phyloP scores from a whole-genome alignment of 2,888 invertebrate species.

The Pherbina coryleti region DNA sequence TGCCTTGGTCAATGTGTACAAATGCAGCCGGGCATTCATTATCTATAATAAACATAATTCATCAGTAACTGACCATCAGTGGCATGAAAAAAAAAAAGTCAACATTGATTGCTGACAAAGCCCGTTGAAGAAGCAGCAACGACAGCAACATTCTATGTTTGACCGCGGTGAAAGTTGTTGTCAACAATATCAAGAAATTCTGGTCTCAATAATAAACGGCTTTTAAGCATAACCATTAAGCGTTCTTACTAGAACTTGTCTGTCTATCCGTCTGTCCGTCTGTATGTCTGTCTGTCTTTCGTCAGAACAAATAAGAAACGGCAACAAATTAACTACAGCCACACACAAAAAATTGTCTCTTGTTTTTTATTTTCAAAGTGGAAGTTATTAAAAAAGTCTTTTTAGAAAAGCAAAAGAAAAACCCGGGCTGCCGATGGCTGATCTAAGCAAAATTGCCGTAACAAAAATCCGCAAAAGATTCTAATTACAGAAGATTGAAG shows the following conservation, averaged over 20 bases:
- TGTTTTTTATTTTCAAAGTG: too few species aligned
- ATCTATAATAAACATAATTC: constrained; percentile 23
- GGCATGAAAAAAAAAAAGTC: not conserved
- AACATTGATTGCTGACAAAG: constrained; percentile 9
- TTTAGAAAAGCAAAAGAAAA: not conserved
- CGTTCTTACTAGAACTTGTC: constrained; percentile 58
- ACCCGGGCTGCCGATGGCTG: not conserved
- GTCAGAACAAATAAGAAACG: not conserved
- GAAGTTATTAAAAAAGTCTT: too few species aligned
- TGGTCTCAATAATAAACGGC: constrained; percentile 58
- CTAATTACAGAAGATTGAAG: constrained; percentile 23
- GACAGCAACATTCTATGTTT: constrained; percentile 5
- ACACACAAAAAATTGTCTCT: too few species aligned
- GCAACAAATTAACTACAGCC: not conserved
- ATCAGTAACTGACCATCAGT: constrained; percentile 31
- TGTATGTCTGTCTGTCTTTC: not conserved
- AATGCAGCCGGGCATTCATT: not conserved
- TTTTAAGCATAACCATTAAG: constrained; percentile 55
- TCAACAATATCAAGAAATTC: constrained; percentile 55
- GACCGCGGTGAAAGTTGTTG: constrained; percentile 46
- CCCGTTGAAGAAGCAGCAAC: not conserved
- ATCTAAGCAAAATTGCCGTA: not conserved
- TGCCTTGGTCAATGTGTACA: not conserved
- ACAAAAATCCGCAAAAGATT: constrained; percentile 19
- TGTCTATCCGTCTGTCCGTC: not conserved